phyloP scores from a whole-genome alignment of 2,113 vertebrate genomes.

The Semicossyphus pulcher region DNA sequence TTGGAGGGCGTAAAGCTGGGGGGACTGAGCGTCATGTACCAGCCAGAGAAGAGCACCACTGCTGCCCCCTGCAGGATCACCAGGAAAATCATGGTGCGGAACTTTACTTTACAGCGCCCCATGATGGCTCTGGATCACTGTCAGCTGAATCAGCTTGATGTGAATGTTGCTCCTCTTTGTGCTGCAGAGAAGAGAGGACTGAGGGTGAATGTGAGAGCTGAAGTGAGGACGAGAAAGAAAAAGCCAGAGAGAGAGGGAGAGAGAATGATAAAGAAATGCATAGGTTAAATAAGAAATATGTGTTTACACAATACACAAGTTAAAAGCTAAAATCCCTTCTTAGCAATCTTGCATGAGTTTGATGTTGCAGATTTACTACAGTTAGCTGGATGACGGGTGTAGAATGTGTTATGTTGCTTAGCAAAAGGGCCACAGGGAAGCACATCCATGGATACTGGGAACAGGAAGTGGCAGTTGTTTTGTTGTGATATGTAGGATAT shows the following conservation, averaged over 20 bases:
- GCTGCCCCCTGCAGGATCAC: conserved; percentile 84
- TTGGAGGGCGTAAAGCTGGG: conserved; percentile 37
- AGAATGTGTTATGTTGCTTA: too few species aligned
- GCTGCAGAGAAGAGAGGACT: conserved; percentile 8
- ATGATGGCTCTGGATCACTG: conserved; percentile 29
- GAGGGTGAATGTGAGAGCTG: neutral
- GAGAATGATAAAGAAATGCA: neutral
- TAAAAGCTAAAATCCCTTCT: too few species aligned
- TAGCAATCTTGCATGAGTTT: too few species aligned
- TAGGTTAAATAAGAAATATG: too few species aligned
- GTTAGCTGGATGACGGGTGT: too few species aligned
- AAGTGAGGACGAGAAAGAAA: neutral
- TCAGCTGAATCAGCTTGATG: neutral
- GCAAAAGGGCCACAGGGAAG: too few species aligned
- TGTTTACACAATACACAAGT: too few species aligned
- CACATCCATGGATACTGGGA: too few species aligned
- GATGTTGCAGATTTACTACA: too few species aligned
- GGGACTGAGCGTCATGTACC: conserved; percentile 73
- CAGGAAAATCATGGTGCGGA: conserved; percentile 69
- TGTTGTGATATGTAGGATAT: too few species aligned
- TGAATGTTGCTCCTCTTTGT: neutral
- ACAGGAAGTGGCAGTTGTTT: too few species aligned
- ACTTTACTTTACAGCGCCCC: conserved; percentile 70
- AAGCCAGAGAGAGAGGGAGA: neutral
- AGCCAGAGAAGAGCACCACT: conserved; percentile 87